Evolutionary conservation across 37 sponge, comb jelly and placozoan species (phyloP).

Genomic region (Hexactinellida sp.): DNA sequence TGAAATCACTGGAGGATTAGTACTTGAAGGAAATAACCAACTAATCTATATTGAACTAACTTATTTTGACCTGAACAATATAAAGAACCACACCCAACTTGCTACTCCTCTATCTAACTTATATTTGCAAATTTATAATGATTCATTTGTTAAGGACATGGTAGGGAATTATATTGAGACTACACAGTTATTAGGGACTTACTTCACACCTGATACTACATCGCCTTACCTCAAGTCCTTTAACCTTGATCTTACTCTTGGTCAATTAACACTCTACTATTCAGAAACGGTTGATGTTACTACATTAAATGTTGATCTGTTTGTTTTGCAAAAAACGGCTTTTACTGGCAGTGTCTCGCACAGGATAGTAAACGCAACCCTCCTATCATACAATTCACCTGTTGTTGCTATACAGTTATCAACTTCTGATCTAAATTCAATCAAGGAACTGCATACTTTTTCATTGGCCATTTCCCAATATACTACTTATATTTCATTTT

Average conservation of each 20-base stretch:
- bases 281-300: neutral
- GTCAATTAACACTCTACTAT: conserved; percentile 20
- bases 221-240: conserved; percentile 35
- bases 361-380: conserved; percentile 8
- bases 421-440: conserved; percentile 53
- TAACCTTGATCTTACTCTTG: conserved; percentile 50
- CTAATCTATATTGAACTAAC: conserved; percentile 32
- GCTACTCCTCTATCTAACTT: conserved; percentile 31
- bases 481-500: conserved; percentile 43
- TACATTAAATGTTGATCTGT: conserved; percentile 4
- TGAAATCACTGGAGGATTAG: conserved; percentile 45
- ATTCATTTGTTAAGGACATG: conserved; percentile 43
- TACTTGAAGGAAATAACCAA: conserved; percentile 37
- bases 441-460: conserved; percentile 33
- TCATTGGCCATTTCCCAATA: conserved; percentile 17
- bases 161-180: conserved; percentile 28
- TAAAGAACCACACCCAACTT: conserved; percentile 52
- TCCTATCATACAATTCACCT: conserved; percentile 35
- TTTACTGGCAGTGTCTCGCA: conserved; percentile 19
- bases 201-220: conserved; percentile 21
- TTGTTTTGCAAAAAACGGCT: conserved; percentile 14
- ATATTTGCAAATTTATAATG: neutral
- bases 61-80: conserved; percentile 35
- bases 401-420: conserved; percentile 33
- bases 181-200: conserved; percentile 12